phyloP scores from a whole-genome alignment of 2,797 vertebrate genomes.

The Rhinatrema bivittatum region DNA sequence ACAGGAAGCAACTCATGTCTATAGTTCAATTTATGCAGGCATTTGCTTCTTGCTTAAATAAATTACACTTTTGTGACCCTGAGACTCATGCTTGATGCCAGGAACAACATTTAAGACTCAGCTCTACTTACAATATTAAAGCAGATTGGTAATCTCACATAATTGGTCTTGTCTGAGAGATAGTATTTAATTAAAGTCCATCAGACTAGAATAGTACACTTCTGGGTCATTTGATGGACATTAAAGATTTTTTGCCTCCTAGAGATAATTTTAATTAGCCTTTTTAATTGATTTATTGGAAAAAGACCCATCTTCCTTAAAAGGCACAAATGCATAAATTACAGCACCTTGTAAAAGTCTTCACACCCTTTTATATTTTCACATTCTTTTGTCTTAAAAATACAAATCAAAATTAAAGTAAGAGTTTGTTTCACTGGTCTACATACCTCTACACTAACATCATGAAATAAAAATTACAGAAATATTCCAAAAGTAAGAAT shows the following conservation, averaged over 20 bases:
- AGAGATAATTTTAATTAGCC: not conserved
- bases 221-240: not conserved
- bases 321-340: too few species aligned
- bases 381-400: too few species aligned
- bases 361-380: too few species aligned
- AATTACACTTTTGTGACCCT: conserved; percentile 1
- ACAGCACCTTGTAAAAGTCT: too few species aligned
- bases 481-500: too few species aligned
- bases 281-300: not conserved
- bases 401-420: too few species aligned
- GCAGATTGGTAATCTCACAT: conserved; percentile 3
- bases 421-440: too few species aligned
- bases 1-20: too few species aligned
- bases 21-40: not conserved
- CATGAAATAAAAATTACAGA: too few species aligned
- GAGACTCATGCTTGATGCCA: not conserved
- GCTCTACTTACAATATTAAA: not conserved
- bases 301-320: too few species aligned
- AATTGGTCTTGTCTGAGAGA: not conserved
- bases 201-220: conserved; percentile 2
- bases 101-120: not conserved
- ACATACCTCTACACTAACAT: too few species aligned
- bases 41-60: not conserved
- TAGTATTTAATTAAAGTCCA: conserved; percentile 6
- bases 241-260: not conserved